Evolutionary conservation across 2,797 vertebrate genomes (phyloP).

Genomic region (Poecilia velifera): DNA sequence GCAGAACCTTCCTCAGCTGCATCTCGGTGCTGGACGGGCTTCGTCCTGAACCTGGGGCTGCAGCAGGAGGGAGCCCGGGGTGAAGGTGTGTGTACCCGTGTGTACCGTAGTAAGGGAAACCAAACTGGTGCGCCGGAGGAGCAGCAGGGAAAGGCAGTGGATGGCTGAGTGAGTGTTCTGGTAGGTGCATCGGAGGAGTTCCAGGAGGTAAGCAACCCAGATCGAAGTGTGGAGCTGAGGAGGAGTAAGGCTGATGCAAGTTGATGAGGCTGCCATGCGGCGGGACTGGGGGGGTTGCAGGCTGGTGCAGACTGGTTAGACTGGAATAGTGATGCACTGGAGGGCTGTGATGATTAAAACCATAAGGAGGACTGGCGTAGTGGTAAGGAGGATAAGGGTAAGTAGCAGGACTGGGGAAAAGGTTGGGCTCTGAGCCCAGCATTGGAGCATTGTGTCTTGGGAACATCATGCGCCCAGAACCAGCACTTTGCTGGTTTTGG

Average conservation of each 20-base stretch:
- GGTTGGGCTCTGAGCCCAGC: conserved; percentile 32
- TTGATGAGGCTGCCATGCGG: conserved; percentile 8
- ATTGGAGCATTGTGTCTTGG: conserved; percentile 4
- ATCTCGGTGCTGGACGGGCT: conserved; percentile 88
- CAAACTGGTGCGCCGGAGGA: conserved; percentile 16
- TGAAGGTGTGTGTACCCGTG: conserved; percentile 45
- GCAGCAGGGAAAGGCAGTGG: conserved; percentile 35
- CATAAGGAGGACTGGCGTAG: conserved; percentile 44
- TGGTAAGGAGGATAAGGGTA: conserved; percentile 17
- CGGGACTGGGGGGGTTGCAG: not conserved
- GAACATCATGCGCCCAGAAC: conserved; percentile 23
- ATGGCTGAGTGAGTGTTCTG: conserved; percentile 26
- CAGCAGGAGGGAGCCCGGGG: conserved; percentile 9
- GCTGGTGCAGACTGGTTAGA: conserved; percentile 25
- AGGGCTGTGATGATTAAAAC: conserved; percentile 30
- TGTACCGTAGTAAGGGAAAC: conserved; percentile 45
- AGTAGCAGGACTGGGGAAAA: conserved; percentile 22
- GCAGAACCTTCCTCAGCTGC: conserved; percentile 92
- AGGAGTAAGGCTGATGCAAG: conserved; percentile 29
- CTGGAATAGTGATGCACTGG: conserved; percentile 42
- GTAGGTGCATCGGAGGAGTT: conserved; percentile 40
- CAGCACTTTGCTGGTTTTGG: conserved; percentile 41
- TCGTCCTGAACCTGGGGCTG: conserved; percentile 30
- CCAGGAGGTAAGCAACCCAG: conserved; percentile 25
- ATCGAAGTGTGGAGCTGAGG: conserved; percentile 21